Percentiles rank a stretch among this genome's conserved stretches.
Conservation (phyloP, 2,888 invertebrate genomes). For the Macaria liturata region DNA sequence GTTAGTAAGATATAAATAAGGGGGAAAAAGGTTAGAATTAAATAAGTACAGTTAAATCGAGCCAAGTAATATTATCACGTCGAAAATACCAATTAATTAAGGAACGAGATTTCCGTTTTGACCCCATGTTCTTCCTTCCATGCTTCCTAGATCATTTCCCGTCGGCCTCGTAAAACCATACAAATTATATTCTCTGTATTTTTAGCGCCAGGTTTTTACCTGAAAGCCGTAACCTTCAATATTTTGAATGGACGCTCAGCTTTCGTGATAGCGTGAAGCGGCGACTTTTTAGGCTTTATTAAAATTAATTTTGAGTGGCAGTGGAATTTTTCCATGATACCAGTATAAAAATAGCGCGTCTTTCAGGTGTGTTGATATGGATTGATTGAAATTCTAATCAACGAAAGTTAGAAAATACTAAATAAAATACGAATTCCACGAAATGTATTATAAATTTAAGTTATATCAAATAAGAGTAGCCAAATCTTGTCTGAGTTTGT, state of each 20-base stretch:
- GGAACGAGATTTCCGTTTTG: slow-evolving; percentile 25
- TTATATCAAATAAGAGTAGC: no score
- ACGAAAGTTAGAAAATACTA: no score
- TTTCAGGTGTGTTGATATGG: no score
- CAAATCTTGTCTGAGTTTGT: no score
- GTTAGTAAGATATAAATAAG: no score
- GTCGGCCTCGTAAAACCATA: slow-evolving; percentile 37
- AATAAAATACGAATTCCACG: no score
- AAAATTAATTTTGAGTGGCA: slow-evolving; percentile 4
- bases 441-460: no score
- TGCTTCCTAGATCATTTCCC: slow-evolving; percentile 40
- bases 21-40: no score
- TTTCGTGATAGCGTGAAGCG: slow-evolving; percentile 5
- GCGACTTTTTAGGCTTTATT: slow-evolving; percentile 10
- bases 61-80: not conserved
- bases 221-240: slow-evolving; percentile 13
- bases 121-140: slow-evolving; percentile 27
- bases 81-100: slow-evolving; percentile 10
- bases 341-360: no score
- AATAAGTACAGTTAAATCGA: no score
- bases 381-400: no score
- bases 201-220: slow-evolving; percentile 22
- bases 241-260: slow-evolving; percentile 20
- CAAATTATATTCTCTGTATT: slow-evolving; percentile 30
- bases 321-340: not conserved